phyloP scores from a whole-genome alignment of 35 echinoderm and acorn worm species.

The Apostichopus parvimensis region DNA sequence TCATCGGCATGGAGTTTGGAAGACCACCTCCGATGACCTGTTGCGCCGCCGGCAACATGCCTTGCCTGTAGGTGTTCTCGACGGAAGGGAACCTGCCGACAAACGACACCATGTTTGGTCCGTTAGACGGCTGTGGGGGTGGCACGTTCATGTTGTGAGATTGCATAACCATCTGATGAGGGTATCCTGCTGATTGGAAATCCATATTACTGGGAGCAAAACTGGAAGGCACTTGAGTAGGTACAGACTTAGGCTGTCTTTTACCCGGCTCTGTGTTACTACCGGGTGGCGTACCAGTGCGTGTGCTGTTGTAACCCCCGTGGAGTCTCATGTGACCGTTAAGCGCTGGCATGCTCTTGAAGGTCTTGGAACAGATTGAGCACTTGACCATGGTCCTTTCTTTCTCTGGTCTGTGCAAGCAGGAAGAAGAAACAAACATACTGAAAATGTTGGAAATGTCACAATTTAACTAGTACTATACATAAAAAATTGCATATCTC shows the following conservation, averaged over 20 bases:
- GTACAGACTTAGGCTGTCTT: constrained; percentile 15
- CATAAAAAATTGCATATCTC: too few relatives aligned
- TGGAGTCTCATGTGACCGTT: constrained; percentile 99
- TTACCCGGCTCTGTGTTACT: constrained; percentile 29
- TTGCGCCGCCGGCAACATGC: neutral
- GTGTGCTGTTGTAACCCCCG: constrained; percentile 77
- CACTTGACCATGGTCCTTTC: constrained; percentile 80
- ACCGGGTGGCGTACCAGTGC: constrained; percentile 9
- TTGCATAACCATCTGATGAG: constrained; percentile 41
- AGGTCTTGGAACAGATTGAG: constrained; percentile 87
- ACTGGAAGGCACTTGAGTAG: constrained; percentile 53
- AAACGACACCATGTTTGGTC: constrained; percentile 47
- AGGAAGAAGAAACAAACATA: constrained; percentile 3
- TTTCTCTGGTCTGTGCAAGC: constrained; percentile 60
- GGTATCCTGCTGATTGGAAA: constrained; percentile 1
- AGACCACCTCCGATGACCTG: constrained; percentile 1
- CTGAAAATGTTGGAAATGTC: neutral
- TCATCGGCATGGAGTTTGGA: neutral
- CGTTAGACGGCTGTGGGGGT: constrained; percentile 36
- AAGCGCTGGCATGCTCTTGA: constrained; percentile 99
- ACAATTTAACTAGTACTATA: neutral
- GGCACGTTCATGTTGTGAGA: constrained; percentile 36
- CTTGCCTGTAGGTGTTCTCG: constrained; percentile 14
- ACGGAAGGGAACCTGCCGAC: neutral
- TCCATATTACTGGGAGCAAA: constrained; percentile 49